Percentiles rank a stretch among this genome's conserved stretches.
Conservation (phyloP, 1,140 invertebrate genomes). For the Polyergus mexicanus region DNA sequence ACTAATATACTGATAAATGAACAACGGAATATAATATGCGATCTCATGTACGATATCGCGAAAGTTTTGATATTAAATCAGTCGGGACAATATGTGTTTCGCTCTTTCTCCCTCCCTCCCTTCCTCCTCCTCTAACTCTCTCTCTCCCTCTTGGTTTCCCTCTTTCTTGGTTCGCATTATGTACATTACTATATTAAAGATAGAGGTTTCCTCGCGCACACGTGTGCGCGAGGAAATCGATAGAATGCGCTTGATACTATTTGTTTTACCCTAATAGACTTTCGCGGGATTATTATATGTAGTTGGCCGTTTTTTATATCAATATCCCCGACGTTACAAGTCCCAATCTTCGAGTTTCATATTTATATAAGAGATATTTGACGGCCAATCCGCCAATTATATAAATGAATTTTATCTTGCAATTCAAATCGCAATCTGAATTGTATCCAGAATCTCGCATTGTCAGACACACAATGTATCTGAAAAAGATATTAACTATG, state of each 20-base stretch:
- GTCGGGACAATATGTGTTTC: neutral
- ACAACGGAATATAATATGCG: conserved; percentile 42
- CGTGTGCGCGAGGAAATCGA: conserved; percentile 16
- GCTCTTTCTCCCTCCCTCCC: too few species aligned
- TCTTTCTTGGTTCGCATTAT: neutral
- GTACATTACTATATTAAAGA: conserved; percentile 40
- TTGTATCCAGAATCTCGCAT: neutral
- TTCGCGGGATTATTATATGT: neutral
- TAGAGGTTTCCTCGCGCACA: neutral
- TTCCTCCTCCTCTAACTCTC: too few species aligned
- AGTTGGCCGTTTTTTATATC: neutral
- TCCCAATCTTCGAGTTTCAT: neutral
- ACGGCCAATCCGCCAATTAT: neutral
- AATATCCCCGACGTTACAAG: neutral
- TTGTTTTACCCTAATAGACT: neutral
- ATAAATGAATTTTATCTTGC: conserved; percentile 8
- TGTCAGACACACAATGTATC: neutral
- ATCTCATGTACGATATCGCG: conserved; percentile 37
- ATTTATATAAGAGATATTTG: neutral
- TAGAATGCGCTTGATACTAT: conserved; percentile 11
- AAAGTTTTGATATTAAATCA: conserved; percentile 62
- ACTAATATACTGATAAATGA: conserved; percentile 45
- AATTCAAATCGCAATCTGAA: conserved; percentile 5
- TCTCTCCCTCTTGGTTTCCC: too few species aligned
- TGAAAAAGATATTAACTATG: neutral